These are phyloP conservation scores for Caloenas nicobarica DNA, from an alignment of 2,113 vertebrate species.

Conservation along the genomic window DNA sequence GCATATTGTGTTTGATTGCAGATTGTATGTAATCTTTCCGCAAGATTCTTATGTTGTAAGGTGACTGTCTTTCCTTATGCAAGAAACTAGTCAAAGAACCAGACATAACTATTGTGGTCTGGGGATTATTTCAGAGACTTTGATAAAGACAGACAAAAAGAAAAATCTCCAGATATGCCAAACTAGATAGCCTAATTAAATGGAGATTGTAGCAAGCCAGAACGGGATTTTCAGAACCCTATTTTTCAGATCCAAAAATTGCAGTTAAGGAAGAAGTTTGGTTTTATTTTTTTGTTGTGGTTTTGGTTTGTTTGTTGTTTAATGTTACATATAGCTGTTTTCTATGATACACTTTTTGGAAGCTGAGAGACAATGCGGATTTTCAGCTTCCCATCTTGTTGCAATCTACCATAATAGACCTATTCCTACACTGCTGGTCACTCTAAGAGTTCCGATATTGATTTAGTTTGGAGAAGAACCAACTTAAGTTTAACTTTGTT, in stretches of 20 bases:
- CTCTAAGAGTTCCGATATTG: neutral
- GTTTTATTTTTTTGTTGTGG: neutral
- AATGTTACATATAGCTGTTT: neutral
- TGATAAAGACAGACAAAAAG: neutral
- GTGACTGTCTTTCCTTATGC: neutral
- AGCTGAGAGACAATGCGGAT: neutral
- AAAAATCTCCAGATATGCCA: neutral
- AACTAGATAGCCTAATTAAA: neutral
- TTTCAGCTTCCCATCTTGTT: neutral
- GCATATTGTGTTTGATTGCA: neutral
- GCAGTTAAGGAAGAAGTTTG: neutral
- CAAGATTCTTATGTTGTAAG: neutral
- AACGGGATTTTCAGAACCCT: neutral
- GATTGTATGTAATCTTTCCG: accelerated
- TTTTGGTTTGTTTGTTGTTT: neutral
- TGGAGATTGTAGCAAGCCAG: neutral
- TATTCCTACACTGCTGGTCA: neutral
- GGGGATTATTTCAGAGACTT: neutral
- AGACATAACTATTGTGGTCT: neutral
- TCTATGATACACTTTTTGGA: neutral
- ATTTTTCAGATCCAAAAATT: neutral
- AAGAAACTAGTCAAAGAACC: neutral
- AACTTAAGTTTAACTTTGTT: neutral
- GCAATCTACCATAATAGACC: neutral
- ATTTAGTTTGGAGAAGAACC: neutral